Evolutionary conservation across 2,113 vertebrate species (phyloP).

Genomic region (Corvus moneduloides): DNA sequence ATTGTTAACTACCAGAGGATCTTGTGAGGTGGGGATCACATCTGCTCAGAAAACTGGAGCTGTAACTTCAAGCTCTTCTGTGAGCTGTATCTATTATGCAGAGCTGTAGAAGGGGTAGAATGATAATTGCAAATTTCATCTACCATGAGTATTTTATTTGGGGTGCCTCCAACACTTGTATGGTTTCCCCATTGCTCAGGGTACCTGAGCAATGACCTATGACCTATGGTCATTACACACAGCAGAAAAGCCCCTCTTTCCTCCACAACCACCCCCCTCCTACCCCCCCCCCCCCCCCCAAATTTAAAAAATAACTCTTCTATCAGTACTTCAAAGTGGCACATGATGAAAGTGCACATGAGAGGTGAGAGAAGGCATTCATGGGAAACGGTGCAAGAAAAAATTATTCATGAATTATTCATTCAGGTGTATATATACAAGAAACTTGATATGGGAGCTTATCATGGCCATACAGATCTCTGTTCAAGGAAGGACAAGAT

Average conservation of each 20-base stretch:
- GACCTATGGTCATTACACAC: not conserved
- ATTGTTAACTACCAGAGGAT: constrained; percentile 39
- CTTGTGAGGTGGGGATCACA: constrained; percentile 38
- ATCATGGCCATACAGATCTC: not conserved
- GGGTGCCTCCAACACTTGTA: not conserved
- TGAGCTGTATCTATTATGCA: not conserved
- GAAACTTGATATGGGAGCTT: not conserved
- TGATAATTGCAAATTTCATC: not conserved
- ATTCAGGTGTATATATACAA: not conserved
- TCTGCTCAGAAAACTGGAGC: constrained; percentile 22
- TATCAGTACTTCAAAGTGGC: not conserved
- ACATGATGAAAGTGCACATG: not conserved
- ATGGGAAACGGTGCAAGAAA: not conserved
- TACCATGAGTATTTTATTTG: not conserved
- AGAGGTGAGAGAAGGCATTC: not conserved
- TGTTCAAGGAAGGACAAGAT: not conserved
- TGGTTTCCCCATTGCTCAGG: not conserved
- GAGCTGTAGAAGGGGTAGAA: not conserved
- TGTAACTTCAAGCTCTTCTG: not conserved
- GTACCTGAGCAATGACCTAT: too few relatives aligned
- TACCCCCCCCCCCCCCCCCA: fast-evolving
- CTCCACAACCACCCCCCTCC: fast-evolving
- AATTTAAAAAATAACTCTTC: not conserved
- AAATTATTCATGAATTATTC: not conserved
- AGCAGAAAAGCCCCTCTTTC: not conserved